Percentiles rank a stretch among this genome's conserved stretches.
Conservation (phyloP, 2,113 vertebrate species). For the Numenius arquata region DNA sequence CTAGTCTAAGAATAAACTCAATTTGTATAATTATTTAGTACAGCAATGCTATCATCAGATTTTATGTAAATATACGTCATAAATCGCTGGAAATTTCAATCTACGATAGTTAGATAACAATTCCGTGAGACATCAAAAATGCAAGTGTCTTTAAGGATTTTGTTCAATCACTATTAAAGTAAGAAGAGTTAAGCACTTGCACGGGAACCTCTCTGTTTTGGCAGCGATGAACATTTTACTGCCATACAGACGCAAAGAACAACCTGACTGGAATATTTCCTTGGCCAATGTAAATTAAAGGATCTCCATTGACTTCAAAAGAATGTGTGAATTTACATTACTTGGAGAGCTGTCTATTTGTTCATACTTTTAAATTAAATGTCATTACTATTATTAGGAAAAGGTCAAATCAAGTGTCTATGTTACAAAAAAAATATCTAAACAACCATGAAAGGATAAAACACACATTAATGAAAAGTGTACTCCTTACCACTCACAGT, state of each 20-base stretch:
- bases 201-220: background rate
- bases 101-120: background rate
- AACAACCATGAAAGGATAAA: background rate
- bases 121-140: constrained; percentile 34
- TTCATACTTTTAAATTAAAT: constrained; percentile 18
- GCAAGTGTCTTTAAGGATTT: constrained; percentile 30
- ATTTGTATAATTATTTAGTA: background rate
- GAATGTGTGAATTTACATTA: constrained; percentile 43
- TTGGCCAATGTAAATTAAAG: background rate
- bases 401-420: constrained; percentile 1
- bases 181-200: constrained; percentile 1
- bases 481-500: background rate
- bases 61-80: background rate
- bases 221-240: background rate
- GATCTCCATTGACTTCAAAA: constrained; percentile 31
- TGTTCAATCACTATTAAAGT: background rate
- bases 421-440: background rate
- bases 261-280: background rate
- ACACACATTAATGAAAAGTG: background rate
- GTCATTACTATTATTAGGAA: constrained; percentile 29
- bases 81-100: background rate
- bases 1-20: constrained; percentile 14
- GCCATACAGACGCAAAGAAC: background rate
- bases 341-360: background rate
- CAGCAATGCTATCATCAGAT: background rate